Percentiles rank a stretch among this genome's conserved stretches.
phyloP scores from a whole-genome alignment of 2,797 vertebrate genomes.

The Loris lydekkerianus region DNA sequence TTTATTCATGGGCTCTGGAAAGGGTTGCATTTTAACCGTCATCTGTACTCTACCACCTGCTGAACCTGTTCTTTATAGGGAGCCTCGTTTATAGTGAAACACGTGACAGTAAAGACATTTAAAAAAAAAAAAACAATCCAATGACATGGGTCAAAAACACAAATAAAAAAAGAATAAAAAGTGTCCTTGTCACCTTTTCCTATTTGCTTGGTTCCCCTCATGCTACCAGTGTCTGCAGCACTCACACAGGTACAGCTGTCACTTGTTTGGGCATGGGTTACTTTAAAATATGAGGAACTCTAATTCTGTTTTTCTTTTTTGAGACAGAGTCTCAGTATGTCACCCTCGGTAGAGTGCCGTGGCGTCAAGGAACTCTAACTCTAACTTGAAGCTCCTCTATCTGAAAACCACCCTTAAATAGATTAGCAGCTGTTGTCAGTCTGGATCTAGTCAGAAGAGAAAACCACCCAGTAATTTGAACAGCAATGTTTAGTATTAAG shows the following conservation, averaged over 20 bases:
- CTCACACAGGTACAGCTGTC: neutral
- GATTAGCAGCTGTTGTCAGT: neutral
- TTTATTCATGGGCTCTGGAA: neutral
- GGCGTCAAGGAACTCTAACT: no score
- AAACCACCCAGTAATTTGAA: neutral
- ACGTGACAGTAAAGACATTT: neutral
- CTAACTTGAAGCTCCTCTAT: neutral
- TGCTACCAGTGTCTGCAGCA: accelerated
- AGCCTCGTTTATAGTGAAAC: neutral
- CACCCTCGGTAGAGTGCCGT: no score
- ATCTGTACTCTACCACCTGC: neutral
- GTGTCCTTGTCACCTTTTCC: neutral
- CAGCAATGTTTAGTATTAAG: neutral
- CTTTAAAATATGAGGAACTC: neutral
- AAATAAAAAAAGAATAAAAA: neutral
- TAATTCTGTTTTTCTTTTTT: no score
- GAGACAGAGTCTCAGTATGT: no score
- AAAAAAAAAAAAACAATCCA: neutral
- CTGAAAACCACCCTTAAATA: neutral
- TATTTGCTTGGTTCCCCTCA: no score
- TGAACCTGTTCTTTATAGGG: neutral
- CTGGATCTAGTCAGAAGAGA: neutral
- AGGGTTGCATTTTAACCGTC: neutral
- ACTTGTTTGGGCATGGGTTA: no score
- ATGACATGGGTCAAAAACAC: neutral